Percentiles rank a stretch among this genome's conserved stretches.
phyloP scores from a whole-genome alignment of 2,888 invertebrate species.

The Herminia tarsipennalis region DNA sequence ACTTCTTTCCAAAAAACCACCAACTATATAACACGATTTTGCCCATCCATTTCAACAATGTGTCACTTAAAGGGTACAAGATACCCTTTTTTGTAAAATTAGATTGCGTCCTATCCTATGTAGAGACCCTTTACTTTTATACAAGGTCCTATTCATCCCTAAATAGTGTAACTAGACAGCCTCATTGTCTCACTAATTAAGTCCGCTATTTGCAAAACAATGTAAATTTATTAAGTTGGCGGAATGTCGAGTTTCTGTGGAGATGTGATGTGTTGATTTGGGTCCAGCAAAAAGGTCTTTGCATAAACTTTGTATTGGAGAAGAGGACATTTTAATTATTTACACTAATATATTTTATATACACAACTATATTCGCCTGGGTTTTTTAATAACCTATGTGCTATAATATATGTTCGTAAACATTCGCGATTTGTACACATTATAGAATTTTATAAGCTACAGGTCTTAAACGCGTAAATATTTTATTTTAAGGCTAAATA shows the following conservation, averaged over 20 bases:
- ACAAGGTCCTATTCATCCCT: slow-evolving; percentile 53
- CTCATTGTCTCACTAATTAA: slow-evolving; percentile 64
- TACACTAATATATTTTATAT: no score
- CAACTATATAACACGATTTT: slow-evolving; percentile 2
- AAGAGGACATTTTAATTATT: no score
- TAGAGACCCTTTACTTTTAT: slow-evolving; percentile 61
- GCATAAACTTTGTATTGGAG: not conserved
- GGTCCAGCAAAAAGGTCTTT: slow-evolving; percentile 21
- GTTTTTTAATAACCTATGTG: no score
- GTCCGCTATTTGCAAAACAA: slow-evolving; percentile 54
- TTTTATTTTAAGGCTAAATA: not conserved
- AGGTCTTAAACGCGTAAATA: no score
- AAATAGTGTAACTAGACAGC: slow-evolving; percentile 58
- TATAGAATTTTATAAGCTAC: no score
- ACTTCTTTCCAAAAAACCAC: slow-evolving; percentile 1
- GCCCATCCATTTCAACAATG: slow-evolving; percentile 39
- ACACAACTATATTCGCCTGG: no score
- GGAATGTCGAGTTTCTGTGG: slow-evolving; percentile 21
- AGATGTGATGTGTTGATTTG: slow-evolving; percentile 28
- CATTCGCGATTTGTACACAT: no score
- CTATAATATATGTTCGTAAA: no score
- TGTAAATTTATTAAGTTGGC: slow-evolving; percentile 37
- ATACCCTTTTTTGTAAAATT: slow-evolving; percentile 77
- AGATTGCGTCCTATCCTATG: slow-evolving; percentile 72
- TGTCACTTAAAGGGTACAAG: slow-evolving; percentile 60